A percentile compares a stretch with the other conserved stretches of the same genome.
Evolutionary conservation across 2,113 vertebrate genomes (phyloP).

Genomic region (Clarias macrocephalus): DNA sequence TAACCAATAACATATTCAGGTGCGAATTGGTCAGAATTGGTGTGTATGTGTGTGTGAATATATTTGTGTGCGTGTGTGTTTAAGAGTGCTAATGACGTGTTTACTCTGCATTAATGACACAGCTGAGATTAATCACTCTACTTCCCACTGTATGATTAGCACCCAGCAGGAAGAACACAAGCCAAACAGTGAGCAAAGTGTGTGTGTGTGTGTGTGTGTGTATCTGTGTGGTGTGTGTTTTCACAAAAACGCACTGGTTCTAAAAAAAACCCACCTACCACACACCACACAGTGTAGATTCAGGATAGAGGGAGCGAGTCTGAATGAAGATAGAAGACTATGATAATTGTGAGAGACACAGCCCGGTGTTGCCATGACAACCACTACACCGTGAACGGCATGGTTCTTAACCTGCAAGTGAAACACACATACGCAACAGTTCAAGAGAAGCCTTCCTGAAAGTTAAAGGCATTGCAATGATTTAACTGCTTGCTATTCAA

Average conservation of each 20-base stretch:
- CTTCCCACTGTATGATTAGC: slow-evolving; percentile 52
- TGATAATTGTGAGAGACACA: slow-evolving; percentile 34
- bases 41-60: neutral
- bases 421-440: neutral
- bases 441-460: neutral
- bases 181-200: slow-evolving; percentile 25
- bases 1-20: neutral
- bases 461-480: neutral
- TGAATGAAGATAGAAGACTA: slow-evolving; percentile 19
- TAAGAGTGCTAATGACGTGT: slow-evolving; percentile 45
- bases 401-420: neutral
- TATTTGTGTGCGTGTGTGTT: neutral
- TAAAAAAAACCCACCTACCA: neutral
- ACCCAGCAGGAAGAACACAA: slow-evolving; percentile 46
- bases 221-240: neutral
- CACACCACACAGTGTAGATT: neutral
- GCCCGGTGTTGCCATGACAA: slow-evolving; percentile 34
- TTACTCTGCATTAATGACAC: slow-evolving; percentile 51
- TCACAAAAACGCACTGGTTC: slow-evolving; percentile 25
- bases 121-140: slow-evolving; percentile 45
- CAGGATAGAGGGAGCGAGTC: neutral
- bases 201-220: slow-evolving; percentile 19
- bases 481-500: neutral
- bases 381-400: neutral
- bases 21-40: neutral